Conservation (phyloP, 2,888 invertebrate genomes). For the Noctuana brunneofusca region DNA sequence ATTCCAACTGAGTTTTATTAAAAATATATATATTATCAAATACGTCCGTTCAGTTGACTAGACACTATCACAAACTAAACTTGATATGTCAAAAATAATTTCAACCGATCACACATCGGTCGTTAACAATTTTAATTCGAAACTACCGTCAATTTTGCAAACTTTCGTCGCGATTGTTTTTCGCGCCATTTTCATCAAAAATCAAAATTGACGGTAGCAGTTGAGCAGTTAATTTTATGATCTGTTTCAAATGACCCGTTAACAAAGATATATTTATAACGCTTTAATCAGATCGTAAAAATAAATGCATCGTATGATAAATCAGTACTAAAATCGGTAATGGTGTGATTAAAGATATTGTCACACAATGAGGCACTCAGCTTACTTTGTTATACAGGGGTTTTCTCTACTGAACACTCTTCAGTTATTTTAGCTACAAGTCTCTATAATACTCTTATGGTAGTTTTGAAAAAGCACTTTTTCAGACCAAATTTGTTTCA, state of each 20-base stretch:
- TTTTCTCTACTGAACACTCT: slow-evolving; percentile 72
- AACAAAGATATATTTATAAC: background rate
- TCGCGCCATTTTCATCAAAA: background rate
- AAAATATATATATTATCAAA: slow-evolving; percentile 29
- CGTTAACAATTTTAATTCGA: slow-evolving; percentile 20
- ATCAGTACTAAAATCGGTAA: slow-evolving; percentile 26
- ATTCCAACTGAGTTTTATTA: slow-evolving; percentile 24
- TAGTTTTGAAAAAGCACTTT: slow-evolving; percentile 65
- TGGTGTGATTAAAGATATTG: slow-evolving; percentile 66
- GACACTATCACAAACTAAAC: slow-evolving; percentile 32
- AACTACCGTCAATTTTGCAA: slow-evolving; percentile 21
- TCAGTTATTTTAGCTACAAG: slow-evolving; percentile 52
- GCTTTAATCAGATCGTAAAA: slow-evolving; percentile 32
- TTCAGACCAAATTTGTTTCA: slow-evolving; percentile 55
- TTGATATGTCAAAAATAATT: slow-evolving; percentile 35
- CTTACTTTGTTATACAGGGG: slow-evolving; percentile 60
- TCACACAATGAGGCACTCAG: slow-evolving; percentile 76
- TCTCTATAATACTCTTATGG: slow-evolving; percentile 47
- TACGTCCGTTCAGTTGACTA: slow-evolving; percentile 34
- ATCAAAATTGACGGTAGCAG: slow-evolving; percentile 24
- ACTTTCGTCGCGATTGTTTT: background rate
- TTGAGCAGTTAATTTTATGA: slow-evolving; percentile 32
- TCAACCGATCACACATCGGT: slow-evolving; percentile 34
- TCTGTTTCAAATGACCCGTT: slow-evolving; percentile 9
- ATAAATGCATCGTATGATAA: slow-evolving; percentile 29